Percentiles rank a stretch among this genome's conserved stretches.
Evolutionary conservation across 2,113 vertebrate species (phyloP).

Genomic region (Tragelaphus scriptus): DNA sequence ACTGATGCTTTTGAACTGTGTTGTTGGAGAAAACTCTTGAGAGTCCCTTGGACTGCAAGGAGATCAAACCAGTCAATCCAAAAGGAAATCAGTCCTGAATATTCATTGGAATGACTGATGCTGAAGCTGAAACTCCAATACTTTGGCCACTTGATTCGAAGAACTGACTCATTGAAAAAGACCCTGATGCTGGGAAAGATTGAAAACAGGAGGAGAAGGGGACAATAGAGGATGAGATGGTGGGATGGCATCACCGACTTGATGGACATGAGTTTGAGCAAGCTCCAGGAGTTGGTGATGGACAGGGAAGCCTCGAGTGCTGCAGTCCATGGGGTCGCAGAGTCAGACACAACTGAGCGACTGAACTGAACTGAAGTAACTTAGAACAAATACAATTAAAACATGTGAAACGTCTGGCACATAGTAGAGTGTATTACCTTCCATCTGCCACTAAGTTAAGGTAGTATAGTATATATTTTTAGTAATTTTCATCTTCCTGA

Average conservation of each 20-base stretch:
- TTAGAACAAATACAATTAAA: neutral
- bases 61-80: neutral
- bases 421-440: neutral
- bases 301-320: neutral
- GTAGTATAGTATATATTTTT: neutral
- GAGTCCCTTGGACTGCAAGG: neutral
- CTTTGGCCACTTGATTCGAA: neutral
- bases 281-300: neutral
- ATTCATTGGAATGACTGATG: neutral
- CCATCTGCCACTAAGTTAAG: slow-evolving; percentile 2
- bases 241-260: neutral
- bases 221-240: neutral
- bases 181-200: neutral
- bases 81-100: neutral
- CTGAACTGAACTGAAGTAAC: neutral
- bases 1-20: neutral
- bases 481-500: neutral
- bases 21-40: neutral
- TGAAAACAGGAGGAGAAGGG: neutral
- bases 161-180: neutral
- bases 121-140: neutral
- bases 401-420: neutral
- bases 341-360: neutral
- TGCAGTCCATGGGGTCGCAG: neutral
- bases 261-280: neutral